Conservation (phyloP, 1,140 invertebrate species). For the Lepidurus couesii region DNA sequence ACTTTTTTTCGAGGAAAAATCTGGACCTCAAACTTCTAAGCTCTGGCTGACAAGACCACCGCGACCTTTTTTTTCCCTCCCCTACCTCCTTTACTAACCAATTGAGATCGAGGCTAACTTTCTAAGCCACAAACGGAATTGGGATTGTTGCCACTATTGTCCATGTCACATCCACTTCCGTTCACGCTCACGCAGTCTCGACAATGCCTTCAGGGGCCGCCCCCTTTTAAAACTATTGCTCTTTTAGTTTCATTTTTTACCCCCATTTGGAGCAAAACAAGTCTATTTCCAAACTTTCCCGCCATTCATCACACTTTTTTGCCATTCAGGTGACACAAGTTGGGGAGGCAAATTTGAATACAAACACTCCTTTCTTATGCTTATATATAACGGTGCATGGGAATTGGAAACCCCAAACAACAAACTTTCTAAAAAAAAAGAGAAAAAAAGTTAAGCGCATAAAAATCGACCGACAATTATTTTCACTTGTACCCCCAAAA, state of each 20-base stretch:
- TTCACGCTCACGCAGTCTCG: not conserved
- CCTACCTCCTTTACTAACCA: not conserved
- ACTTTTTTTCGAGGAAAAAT: too few species aligned
- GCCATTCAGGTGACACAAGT: not conserved
- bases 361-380: not conserved
- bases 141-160: not conserved
- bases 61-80: not conserved
- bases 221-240: not conserved
- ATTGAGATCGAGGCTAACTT: not conserved
- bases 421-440: not conserved
- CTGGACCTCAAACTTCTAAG: too few species aligned
- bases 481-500: not conserved
- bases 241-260: not conserved
- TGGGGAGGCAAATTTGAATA: not conserved
- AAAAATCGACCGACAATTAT: conserved; percentile 3
- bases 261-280: not conserved
- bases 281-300: not conserved
- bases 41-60: not conserved
- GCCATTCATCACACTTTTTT: not conserved
- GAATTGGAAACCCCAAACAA: not conserved
- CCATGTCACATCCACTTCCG: not conserved
- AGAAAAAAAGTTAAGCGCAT: not conserved
- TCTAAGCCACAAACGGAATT: not conserved
- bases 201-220: not conserved
- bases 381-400: not conserved